Percentiles rank a stretch among this genome's conserved stretches.
phyloP scores from a whole-genome alignment of 1,140 invertebrate species.

The Scaptomyza montana region DNA sequence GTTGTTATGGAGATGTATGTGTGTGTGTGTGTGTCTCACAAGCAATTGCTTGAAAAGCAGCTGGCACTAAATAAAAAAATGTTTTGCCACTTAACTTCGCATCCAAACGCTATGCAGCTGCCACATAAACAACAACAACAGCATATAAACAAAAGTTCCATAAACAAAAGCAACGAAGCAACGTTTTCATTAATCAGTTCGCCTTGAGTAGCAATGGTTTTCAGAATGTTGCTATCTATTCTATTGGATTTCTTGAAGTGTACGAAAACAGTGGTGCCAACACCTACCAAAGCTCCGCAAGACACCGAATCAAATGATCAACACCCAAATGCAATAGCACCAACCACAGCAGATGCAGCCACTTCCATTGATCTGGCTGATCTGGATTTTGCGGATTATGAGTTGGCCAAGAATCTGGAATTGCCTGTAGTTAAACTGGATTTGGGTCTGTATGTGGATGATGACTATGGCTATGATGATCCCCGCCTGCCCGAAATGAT shows the following conservation, averaged over 20 bases:
- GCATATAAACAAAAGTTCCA: conserved; percentile 11
- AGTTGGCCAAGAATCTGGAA: neutral
- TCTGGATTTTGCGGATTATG: neutral
- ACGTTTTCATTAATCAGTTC: conserved; percentile 7
- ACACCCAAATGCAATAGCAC: neutral
- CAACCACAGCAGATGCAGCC: neutral
- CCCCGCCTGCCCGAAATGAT: conserved; percentile 60
- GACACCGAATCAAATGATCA: neutral
- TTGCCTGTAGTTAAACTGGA: neutral
- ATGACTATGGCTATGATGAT: conserved; percentile 59
- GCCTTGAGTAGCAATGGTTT: conserved; percentile 23
- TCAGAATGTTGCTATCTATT: conserved; percentile 45
- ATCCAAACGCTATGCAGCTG: conserved; percentile 7
- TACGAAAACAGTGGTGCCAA: conserved; percentile 3
- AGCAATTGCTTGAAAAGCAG: conserved; percentile 24
- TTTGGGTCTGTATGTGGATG: neutral
- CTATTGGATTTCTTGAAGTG: conserved; percentile 52
- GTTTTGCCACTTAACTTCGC: neutral
- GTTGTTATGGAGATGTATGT: neutral
- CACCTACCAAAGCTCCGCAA: neutral
- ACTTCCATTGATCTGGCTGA: neutral
- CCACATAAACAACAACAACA: neutral
- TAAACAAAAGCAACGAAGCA: conserved; percentile 18
- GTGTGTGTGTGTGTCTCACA: neutral
- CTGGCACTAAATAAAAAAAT: conserved; percentile 8